Evolutionary conservation across 2,888 invertebrate genomes (phyloP), one percentile per base, ranked within the genome.

Genomic region (Cerastis leucographa): DNA sequence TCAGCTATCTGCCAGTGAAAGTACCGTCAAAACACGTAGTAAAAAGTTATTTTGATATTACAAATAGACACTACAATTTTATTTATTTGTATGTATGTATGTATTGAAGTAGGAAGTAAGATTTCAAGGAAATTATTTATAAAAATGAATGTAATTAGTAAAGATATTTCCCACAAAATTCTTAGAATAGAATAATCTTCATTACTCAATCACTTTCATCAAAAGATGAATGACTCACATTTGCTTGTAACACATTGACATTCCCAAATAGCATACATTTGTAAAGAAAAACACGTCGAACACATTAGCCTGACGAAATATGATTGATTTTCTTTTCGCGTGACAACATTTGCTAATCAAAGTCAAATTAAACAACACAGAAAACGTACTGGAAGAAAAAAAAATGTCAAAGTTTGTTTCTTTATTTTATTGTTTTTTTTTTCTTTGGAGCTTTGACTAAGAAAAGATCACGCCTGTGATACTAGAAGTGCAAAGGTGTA

Each of bases 291-390:
- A 72, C 14, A 81, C 72, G 62, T 78, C n/a, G 2, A 56, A 59
- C 69, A 71, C 82, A 76, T 83, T 84, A 87, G 73, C 22, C 25
- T 46, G 49, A 71, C 42, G 69, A 74, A 77, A 65, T 59, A 66
- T 83, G 87, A 87, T 87, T 83, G 71, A 87, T 85, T 74, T 66
- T 51, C 64, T 7, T 80, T 80, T 87, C 12, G 83, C 87, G 86
- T 87, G 87, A 71, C 77, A 29, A 44, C 64, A 44, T 51, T 76
- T 54, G 35, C 35, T 74, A 80, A 77, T 85, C 83, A 76, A 85
- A 87, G 70, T 80, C 65, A 75, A 80, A 84, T 87, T 69, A 74
- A 67, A 84, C 19, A 73, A 83, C 62, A 49, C 35, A n/a, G 49
- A 68, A 67, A 64, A 74, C 67, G 35, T 44, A 54, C 35, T 65